Percentiles rank a stretch among this genome's conserved stretches.
These are phyloP conservation scores for Dromaius novaehollandiae DNA, from an alignment of 2,113 vertebrate genomes.

Conservation along the genomic window DNA sequence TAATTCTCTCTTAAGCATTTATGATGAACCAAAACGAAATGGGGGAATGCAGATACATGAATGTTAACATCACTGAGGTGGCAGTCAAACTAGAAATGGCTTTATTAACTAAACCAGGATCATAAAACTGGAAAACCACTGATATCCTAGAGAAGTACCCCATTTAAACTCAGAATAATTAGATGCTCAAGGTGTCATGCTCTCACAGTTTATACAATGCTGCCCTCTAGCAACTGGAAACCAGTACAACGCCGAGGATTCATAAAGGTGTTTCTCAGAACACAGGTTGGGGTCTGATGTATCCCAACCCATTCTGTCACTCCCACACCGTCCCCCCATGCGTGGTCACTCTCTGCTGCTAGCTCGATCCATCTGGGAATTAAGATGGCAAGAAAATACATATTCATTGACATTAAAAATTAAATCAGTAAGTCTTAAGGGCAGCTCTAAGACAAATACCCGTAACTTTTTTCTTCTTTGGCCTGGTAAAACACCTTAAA, in stretches of 20 bases:
- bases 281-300: neutral
- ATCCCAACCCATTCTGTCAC: neutral
- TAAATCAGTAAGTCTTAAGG: neutral
- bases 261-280: neutral
- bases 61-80: neutral
- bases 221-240: conserved; percentile 62
- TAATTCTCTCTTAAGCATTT: neutral
- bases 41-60: neutral
- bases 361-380: neutral
- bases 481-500: neutral
- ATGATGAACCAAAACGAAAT: neutral
- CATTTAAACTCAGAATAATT: neutral
- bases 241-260: neutral
- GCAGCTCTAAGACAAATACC: neutral
- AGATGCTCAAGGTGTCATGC: neutral
- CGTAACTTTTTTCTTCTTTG: neutral
- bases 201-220: conserved; percentile 20
- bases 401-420: neutral
- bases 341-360: neutral
- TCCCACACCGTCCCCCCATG: neutral
- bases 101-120: neutral
- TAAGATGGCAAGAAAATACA: neutral
- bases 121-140: neutral
- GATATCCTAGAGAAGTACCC: neutral
- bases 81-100: neutral